These are phyloP conservation scores for Callorhinus ursinus DNA, from an alignment of 2,113 vertebrate genomes.

Conservation along the genomic window DNA sequence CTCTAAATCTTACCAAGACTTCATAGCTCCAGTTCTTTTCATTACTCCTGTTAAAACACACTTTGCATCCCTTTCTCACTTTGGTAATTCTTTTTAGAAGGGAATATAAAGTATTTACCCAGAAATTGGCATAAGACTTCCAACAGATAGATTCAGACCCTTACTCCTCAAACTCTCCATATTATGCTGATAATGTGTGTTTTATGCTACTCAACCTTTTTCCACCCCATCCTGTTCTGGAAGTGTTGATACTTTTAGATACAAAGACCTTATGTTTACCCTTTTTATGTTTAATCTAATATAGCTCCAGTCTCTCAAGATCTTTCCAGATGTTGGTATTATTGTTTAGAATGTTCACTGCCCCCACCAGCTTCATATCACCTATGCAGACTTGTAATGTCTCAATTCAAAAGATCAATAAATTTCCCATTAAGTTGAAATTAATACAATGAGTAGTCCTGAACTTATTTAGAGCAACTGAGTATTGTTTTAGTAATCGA, in stretches of 20 bases:
- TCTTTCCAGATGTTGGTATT: neutral
- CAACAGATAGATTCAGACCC: neutral
- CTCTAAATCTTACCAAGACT: neutral
- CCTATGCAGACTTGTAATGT: neutral
- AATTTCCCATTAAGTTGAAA: neutral
- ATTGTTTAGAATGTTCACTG: neutral
- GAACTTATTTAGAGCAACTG: neutral
- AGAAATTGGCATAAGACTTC: constrained; percentile 10
- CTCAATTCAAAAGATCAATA: neutral
- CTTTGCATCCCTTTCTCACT: neutral
- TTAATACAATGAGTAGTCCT: neutral
- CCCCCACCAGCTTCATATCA: neutral
- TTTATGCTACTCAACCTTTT: neutral
- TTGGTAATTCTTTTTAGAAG: neutral
- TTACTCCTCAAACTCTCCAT: neutral
- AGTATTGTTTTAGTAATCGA: neutral
- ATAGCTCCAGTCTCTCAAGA: neutral
- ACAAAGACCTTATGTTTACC: neutral
- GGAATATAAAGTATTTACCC: neutral
- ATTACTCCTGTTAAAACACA: neutral
- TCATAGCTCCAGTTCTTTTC: neutral
- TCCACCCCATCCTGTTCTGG: neutral
- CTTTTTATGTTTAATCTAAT: neutral
- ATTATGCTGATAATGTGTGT: neutral
- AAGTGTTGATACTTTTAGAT: neutral